Conservation (phyloP, 1,140 invertebrate species). For the Armadillidium nasatum region DNA sequence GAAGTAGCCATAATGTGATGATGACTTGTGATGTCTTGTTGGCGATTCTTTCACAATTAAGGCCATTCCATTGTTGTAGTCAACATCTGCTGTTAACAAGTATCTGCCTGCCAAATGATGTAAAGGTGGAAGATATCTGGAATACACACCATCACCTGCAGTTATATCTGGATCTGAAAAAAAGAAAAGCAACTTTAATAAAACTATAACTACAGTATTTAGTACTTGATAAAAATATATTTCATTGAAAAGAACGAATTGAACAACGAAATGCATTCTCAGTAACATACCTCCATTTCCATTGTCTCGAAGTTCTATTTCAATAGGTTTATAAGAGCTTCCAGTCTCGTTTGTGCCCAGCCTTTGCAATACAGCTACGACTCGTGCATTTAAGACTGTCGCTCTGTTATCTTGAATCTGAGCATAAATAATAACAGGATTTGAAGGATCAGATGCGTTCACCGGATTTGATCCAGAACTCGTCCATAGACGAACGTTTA, state of each 20-base stretch:
- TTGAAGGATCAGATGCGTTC: slow-evolving; percentile 20
- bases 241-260: background rate
- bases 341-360: slow-evolving; percentile 32
- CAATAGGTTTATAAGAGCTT: slow-evolving; percentile 29
- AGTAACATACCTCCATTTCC: slow-evolving; percentile 29
- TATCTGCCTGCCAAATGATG: slow-evolving; percentile 42
- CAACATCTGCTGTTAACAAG: slow-evolving; percentile 36
- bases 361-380: slow-evolving; percentile 29
- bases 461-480: slow-evolving; percentile 17
- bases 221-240: no score
- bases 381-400: slow-evolving; percentile 26
- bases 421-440: slow-evolving; percentile 27
- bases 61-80: slow-evolving; percentile 42
- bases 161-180: slow-evolving; percentile 57
- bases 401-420: slow-evolving; percentile 23
- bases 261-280: background rate
- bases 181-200: background rate
- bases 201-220: background rate
- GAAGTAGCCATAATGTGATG: slow-evolving; percentile 32
- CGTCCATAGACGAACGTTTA: slow-evolving; percentile 32
- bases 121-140: slow-evolving; percentile 57
- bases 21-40: slow-evolving; percentile 39
- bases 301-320: slow-evolving; percentile 28
- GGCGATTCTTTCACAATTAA: slow-evolving; percentile 37
- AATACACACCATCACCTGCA: slow-evolving; percentile 62